Conservation (phyloP, 2,888 invertebrate genomes). For the Byasa hedistus region DNA sequence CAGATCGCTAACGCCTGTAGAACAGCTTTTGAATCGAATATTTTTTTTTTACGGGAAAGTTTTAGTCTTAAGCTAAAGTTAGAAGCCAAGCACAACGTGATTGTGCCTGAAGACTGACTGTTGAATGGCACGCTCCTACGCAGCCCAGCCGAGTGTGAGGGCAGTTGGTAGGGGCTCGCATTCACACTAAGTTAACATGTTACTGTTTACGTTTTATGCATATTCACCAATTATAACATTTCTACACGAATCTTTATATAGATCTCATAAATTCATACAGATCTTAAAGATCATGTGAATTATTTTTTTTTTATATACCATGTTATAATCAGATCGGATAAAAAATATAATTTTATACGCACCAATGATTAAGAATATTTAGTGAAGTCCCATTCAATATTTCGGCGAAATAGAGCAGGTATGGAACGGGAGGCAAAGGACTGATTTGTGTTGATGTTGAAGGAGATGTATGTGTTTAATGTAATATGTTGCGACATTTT, state of each 20-base stretch:
- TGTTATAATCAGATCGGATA: too few species aligned
- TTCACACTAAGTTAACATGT: constrained; percentile 7
- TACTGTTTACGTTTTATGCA: constrained; percentile 14
- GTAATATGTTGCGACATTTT: constrained; percentile 16
- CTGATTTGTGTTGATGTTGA: too few species aligned
- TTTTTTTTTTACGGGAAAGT: neutral
- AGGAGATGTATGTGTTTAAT: too few species aligned
- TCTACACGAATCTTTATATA: neutral
- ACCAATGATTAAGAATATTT: too few species aligned
- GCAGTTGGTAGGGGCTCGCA: constrained; percentile 26
- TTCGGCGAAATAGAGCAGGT: too few species aligned
- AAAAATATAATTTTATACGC: too few species aligned
- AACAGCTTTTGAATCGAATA: neutral
- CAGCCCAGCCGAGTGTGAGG: constrained; percentile 14
- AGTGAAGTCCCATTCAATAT: too few species aligned
- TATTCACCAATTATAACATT: neutral
- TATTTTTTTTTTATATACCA: too few species aligned
- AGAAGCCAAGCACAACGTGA: constrained; percentile 35
- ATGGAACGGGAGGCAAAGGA: too few species aligned
- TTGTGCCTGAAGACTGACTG: constrained; percentile 40
- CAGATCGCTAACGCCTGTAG: too few species aligned
- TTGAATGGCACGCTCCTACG: constrained; percentile 19
- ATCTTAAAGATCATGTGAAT: too few species aligned
- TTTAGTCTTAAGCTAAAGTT: neutral
- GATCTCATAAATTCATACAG: neutral